A percentile compares a stretch with the other conserved stretches of the same genome.
These are phyloP conservation scores for Eurytoma adleriae DNA, from an alignment of 2,888 invertebrate genomes.

Conservation along the genomic window DNA sequence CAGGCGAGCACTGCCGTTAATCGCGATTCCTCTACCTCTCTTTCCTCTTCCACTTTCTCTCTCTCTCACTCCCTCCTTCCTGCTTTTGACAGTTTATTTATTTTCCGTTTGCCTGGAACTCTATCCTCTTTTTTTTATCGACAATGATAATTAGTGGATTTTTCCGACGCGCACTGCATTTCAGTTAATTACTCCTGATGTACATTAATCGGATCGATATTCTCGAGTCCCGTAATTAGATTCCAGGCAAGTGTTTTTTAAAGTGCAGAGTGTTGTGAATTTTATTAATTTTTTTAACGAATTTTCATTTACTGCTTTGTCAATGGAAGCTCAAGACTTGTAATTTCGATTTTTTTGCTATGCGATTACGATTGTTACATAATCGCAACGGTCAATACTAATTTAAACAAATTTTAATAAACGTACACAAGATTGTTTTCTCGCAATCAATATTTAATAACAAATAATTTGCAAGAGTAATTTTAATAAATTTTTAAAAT, in stretches of 20 bases:
- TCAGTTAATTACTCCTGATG: slow-evolving; percentile 1
- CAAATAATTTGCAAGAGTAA: no score
- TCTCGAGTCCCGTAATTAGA: slow-evolving; percentile 16
- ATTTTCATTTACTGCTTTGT: neutral
- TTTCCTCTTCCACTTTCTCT: no score
- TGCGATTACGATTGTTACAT: no score
- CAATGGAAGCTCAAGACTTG: no score
- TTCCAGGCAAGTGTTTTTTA: neutral
- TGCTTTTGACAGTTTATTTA: slow-evolving; percentile 52
- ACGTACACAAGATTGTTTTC: no score
- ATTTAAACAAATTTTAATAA: no score
- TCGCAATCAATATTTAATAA: no score
- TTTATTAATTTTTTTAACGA: slow-evolving; percentile 3
- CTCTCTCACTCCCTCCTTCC: neutral
- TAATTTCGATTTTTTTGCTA: no score
- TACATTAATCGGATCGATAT: neutral
- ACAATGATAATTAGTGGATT: neutral
- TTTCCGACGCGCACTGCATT: neutral
- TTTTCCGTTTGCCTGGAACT: neutral
- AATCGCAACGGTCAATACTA: no score
- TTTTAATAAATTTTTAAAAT: no score
- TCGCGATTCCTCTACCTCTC: slow-evolving; percentile 6
- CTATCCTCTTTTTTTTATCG: neutral
- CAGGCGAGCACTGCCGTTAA: slow-evolving; percentile 44
- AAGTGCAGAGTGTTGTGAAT: neutral